Base-by-base conservation (phyloP, 53 echinoderm and acorn worm species). In the Holothuria leucospilota region DNA sequence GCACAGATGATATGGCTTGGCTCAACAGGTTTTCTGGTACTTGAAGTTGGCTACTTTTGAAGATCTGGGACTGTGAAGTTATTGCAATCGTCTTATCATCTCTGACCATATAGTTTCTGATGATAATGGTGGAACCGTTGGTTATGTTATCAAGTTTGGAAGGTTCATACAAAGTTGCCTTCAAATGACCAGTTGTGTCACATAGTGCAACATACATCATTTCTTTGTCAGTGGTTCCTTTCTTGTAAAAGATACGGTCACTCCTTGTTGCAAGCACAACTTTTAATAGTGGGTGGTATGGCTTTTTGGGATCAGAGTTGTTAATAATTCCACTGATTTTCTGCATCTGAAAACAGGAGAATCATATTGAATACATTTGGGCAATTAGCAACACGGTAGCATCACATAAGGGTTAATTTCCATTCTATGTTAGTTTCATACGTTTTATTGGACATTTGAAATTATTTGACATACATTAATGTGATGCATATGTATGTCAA, bases 31-130 rank as follows among this genome's bases (percentile, higher is more conserved):
- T 12, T 51, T 51, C 27, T 8, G 51, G 23, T 26, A 77, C 77
- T 77, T 77, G 46, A 51, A 77, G 51, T 23, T 51, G 77, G 77
- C 77, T 77, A 21, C 23, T 77, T 77, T 77, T 77, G 77, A 77
- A 77, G 51, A 77, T 53, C 28, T 77, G 51, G 28, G 52, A 52
- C 11, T 53, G 52, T 21, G 77, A 77, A 23, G 77, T 77, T 11
- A 77, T 51, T 8, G 56, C 77, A 8, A 30, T 77, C 14, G 77
- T 77, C 56, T 24, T 53, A 26, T 77, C 77, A 25, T 51, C 7
- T 25, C 77, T 77, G 21, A 51, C 77, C n/a, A 51, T 51, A n/a
- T 77, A 53, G 25, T 77, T 77, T 49, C 20, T 77, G 14, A 74
- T 74, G 20, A 74, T 25, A 7, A 77, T 51, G 28, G 77, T 77